These are phyloP conservation scores for Sebastes flavidus DNA, from an alignment of 2,797 vertebrate species.

Conservation along the genomic window DNA sequence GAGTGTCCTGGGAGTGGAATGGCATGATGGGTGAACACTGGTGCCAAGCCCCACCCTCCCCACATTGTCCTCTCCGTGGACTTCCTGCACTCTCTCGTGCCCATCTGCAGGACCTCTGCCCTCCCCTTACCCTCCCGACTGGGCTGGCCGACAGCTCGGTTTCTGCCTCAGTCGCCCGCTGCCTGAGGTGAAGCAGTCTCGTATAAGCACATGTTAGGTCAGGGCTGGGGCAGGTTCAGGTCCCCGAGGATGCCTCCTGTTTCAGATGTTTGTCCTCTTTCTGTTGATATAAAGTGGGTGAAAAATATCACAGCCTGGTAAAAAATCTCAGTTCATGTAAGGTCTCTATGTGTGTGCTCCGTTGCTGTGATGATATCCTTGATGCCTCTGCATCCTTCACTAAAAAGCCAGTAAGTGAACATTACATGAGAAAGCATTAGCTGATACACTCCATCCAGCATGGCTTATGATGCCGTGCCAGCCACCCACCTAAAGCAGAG, in stretches of 20 bases:
- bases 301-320: conserved; percentile 69
- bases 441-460: conserved; percentile 48
- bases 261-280: conserved; percentile 31
- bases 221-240: conserved; percentile 54
- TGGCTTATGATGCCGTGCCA: conserved; percentile 59
- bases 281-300: conserved; percentile 63
- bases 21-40: conserved; percentile 81
- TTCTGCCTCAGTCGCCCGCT: conserved; percentile 24
- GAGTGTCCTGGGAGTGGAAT: conserved; percentile 86
- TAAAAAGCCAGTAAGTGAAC: conserved; percentile 1
- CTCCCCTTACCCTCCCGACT: conserved; percentile 50
- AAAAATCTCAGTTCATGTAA: conserved; percentile 66
- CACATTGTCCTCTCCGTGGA: conserved; percentile 81
- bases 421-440: conserved; percentile 49
- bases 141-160: conserved; percentile 30
- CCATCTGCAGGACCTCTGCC: conserved; percentile 70
- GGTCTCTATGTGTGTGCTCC: conserved; percentile 40
- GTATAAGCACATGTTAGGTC: conserved; percentile 36
- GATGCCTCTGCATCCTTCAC: conserved; percentile 29
- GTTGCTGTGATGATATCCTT: conserved; percentile 12
- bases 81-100: conserved; percentile 72
- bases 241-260: conserved; percentile 18
- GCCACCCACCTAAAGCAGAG: conserved; percentile 72
- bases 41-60: conserved; percentile 85
- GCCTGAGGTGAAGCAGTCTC: conserved; percentile 59